Conservation (phyloP, 2,797 vertebrate genomes). For the Sardinella longiceps region DNA sequence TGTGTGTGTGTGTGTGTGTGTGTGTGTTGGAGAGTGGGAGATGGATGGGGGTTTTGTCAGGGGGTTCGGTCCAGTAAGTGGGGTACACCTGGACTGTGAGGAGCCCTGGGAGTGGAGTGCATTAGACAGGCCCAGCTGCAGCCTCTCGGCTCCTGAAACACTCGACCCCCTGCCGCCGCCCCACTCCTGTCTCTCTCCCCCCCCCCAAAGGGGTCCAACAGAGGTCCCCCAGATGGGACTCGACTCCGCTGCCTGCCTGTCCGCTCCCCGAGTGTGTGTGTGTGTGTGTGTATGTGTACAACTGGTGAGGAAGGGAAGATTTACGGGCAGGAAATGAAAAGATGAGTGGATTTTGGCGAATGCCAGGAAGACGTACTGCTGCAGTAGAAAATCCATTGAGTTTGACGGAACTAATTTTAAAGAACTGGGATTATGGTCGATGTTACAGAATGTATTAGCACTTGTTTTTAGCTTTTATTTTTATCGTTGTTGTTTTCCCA, state of each 20-base stretch:
- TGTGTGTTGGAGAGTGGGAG: background rate
- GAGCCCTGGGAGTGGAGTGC: constrained; percentile 3
- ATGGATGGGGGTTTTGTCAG: background rate
- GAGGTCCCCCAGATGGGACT: constrained; percentile 2
- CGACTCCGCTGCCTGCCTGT: background rate
- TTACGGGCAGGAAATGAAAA: constrained; percentile 1
- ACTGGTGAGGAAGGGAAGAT: background rate
- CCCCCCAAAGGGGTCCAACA: background rate
- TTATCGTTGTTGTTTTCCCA: background rate
- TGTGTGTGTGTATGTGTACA: background rate
- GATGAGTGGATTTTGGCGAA: background rate
- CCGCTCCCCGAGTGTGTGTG: background rate
- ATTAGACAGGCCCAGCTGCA: constrained; percentile 18
- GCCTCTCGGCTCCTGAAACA: background rate
- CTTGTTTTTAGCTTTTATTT: background rate
- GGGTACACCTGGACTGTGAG: constrained; percentile 5
- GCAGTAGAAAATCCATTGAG: background rate
- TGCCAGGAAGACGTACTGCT: background rate
- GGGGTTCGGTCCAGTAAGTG: background rate
- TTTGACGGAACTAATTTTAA: background rate
- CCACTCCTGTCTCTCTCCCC: no score
- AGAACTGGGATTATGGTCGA: background rate
- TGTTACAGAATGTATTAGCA: background rate
- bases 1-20: background rate
- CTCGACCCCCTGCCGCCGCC: background rate